These are phyloP conservation scores for Folsomia manolachei DNA, from an alignment of 2,888 invertebrate species.

Conservation along the genomic window DNA sequence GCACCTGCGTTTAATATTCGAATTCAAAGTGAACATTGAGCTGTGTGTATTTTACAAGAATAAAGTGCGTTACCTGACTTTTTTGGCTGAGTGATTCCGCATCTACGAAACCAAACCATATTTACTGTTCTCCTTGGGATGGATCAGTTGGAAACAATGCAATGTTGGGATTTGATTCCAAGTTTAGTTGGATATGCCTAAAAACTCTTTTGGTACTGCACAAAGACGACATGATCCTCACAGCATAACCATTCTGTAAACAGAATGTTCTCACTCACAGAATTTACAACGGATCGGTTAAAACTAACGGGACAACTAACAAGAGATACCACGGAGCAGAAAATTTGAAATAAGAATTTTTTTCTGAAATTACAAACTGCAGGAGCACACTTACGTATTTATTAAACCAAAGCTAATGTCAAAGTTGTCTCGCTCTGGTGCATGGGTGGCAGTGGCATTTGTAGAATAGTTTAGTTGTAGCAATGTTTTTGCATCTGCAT, in stretches of 20 bases:
- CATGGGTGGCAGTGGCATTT: no score
- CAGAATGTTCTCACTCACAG: neutral
- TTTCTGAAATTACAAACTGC: no score
- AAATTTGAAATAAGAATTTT: neutral
- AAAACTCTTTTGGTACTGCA: neutral
- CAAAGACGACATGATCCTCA: neutral
- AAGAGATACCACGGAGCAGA: neutral
- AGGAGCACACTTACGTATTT: neutral
- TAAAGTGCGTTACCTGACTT: conserved; percentile 10
- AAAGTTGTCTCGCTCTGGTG: neutral
- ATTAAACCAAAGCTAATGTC: neutral
- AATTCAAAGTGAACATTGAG: no score
- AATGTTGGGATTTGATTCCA: neutral
- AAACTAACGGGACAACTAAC: neutral
- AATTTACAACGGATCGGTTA: neutral
- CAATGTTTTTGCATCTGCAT: no score
- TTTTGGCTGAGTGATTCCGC: conserved; percentile 3
- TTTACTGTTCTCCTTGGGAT: no score
- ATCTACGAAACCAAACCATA: no score
- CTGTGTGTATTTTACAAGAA: no score
- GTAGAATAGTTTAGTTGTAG: no score
- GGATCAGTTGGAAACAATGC: no score
- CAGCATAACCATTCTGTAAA: no score
- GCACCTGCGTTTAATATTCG: no score
- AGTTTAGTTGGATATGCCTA: neutral